These are phyloP conservation scores for Drosophila falleni DNA, from an alignment of 2,888 invertebrate genomes.

Conservation along the genomic window DNA sequence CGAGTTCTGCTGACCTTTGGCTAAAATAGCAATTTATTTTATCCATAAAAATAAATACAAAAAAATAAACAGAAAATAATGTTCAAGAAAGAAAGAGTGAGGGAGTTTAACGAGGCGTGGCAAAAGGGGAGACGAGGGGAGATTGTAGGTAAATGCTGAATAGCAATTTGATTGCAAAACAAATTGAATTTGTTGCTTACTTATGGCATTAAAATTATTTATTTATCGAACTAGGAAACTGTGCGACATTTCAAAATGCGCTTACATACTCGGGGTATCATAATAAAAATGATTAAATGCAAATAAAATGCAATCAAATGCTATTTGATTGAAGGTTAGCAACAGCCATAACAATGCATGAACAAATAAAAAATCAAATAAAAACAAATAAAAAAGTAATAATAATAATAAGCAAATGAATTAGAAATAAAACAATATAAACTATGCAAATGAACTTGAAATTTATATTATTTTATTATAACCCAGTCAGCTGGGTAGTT, in stretches of 20 bases:
- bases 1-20: slow-evolving; percentile 57
- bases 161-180: slow-evolving; percentile 44
- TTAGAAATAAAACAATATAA: neutral
- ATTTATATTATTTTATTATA: slow-evolving; percentile 1
- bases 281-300: slow-evolving; percentile 34
- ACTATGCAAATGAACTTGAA: slow-evolving; percentile 14
- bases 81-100: slow-evolving; percentile 13
- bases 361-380: slow-evolving; percentile 1
- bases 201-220: slow-evolving; percentile 27
- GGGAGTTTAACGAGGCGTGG: neutral
- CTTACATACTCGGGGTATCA: slow-evolving; percentile 8
- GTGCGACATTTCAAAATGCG: slow-evolving; percentile 33
- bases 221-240: slow-evolving; percentile 58
- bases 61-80: slow-evolving; percentile 16
- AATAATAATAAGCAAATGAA: slow-evolving; percentile 9
- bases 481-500: slow-evolving; percentile 7
- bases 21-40: slow-evolving; percentile 56
- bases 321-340: slow-evolving; percentile 41
- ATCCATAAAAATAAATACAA: slow-evolving; percentile 26
- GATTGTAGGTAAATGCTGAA: slow-evolving; percentile 11
- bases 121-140: neutral
- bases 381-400: slow-evolving; percentile 11
- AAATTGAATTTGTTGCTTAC: slow-evolving; percentile 39
- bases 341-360: slow-evolving; percentile 14
- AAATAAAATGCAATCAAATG: slow-evolving; percentile 43